Evolutionary conservation across 2,888 invertebrate genomes (phyloP).

Genomic region (Hermaeophaga mercurialis): DNA sequence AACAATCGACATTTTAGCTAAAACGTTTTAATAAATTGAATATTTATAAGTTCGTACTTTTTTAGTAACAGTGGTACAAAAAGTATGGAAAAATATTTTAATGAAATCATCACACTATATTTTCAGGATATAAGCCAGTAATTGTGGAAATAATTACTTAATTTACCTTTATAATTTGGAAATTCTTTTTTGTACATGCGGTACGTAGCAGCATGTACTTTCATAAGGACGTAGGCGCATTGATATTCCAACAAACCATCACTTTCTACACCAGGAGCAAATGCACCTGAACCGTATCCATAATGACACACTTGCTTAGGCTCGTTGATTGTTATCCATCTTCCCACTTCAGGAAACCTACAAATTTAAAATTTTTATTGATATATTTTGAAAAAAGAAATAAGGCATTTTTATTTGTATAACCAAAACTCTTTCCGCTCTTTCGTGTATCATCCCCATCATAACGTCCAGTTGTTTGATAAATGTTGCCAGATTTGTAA

Average conservation of each 20-base stretch:
- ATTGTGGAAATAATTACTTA: too few species aligned
- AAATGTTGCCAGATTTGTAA: too few species aligned
- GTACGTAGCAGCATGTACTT: slow-evolving; percentile 70
- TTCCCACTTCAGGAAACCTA: slow-evolving; percentile 52
- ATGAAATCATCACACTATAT: too few species aligned
- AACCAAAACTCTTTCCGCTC: too few species aligned
- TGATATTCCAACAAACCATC: slow-evolving; percentile 67
- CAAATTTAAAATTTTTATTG: neutral
- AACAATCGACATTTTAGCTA: slow-evolving; percentile 23
- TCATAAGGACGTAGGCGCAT: slow-evolving; percentile 67
- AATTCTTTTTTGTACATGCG: slow-evolving; percentile 65
- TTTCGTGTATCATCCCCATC: too few species aligned
- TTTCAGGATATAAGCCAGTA: too few species aligned
- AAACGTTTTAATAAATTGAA: neutral
- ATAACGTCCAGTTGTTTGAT: too few species aligned
- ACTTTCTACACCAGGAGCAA: slow-evolving; percentile 60
- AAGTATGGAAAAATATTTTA: too few species aligned
- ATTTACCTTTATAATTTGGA: slow-evolving; percentile 33
- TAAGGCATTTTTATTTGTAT: too few species aligned
- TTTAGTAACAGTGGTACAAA: too few species aligned
- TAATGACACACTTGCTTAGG: slow-evolving; percentile 10
- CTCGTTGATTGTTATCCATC: slow-evolving; percentile 29
- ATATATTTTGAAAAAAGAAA: too few species aligned
- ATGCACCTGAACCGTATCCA: slow-evolving; percentile 55
- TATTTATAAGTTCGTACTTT: too few species aligned